Evolutionary conservation across 1,140 invertebrate genomes (phyloP).

Genomic region (Anthonomus grandis): DNA sequence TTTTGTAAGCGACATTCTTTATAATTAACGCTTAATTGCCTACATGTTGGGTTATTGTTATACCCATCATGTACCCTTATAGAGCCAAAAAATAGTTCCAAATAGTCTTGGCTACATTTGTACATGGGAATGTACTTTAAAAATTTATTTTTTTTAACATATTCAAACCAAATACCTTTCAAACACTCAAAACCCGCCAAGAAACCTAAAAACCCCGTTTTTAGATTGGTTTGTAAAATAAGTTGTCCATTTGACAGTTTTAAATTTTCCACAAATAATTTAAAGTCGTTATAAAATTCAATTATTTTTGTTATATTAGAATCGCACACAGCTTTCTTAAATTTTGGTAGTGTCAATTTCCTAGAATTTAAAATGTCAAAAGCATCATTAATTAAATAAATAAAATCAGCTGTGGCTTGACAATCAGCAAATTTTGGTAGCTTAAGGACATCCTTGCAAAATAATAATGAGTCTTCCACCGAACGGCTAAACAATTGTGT

Average conservation of each 20-base stretch:
- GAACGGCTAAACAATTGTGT: no score
- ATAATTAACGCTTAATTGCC: slow-evolving; percentile 22
- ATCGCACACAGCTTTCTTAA: slow-evolving; percentile 2
- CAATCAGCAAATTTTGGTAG: no score
- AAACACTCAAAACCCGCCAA: not conserved
- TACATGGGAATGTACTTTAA: slow-evolving; percentile 11
- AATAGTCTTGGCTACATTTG: slow-evolving; percentile 12
- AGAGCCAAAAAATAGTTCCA: slow-evolving; percentile 13
- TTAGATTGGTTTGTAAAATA: not conserved
- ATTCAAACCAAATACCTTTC: slow-evolving; percentile 6
- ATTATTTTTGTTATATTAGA: slow-evolving; percentile 1
- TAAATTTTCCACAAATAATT: not conserved
- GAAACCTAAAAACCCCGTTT: slow-evolving; percentile 8
- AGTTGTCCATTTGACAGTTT: not conserved
- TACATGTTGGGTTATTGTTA: slow-evolving; percentile 27
- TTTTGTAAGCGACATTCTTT: slow-evolving; percentile 11
- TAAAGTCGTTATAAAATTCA: not conserved
- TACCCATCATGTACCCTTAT: slow-evolving; percentile 10
- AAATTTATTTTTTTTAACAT: slow-evolving; percentile 1
- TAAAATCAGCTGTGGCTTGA: no score
- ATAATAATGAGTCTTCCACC: no score
- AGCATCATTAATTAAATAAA: no score
- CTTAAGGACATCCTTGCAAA: no score
- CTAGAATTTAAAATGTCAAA: no score
- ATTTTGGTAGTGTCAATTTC: no score